A percentile compares a stretch with the other conserved stretches of the same genome.
These are phyloP conservation scores for Catocala nupta DNA, from an alignment of 2,888 invertebrate genomes.

Conservation along the genomic window DNA sequence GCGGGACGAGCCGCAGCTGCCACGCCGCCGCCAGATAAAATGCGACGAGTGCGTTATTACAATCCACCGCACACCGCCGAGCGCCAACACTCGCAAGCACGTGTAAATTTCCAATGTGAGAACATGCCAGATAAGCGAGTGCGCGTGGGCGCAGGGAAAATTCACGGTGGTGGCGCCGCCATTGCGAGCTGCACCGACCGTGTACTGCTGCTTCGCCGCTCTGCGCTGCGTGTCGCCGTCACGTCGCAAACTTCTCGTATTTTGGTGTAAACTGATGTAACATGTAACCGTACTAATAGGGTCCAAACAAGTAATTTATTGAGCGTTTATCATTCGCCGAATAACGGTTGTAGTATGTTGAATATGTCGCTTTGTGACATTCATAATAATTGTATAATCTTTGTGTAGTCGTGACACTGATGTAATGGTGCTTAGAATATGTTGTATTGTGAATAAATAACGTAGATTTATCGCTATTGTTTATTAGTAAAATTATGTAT, in stretches of 20 bases:
- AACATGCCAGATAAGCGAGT: slow-evolving; percentile 78
- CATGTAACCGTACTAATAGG: slow-evolving; percentile 52
- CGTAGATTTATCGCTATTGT: slow-evolving; percentile 32
- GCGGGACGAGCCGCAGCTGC: slow-evolving; percentile 67
- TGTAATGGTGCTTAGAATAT: slow-evolving; percentile 21
- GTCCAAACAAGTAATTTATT: slow-evolving; percentile 49
- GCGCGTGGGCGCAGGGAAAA: slow-evolving; percentile 78
- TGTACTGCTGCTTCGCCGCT: not conserved
- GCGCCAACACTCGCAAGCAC: slow-evolving; percentile 74
- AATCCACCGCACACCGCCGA: slow-evolving; percentile 55
- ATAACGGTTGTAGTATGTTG: slow-evolving; percentile 34
- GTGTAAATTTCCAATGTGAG: slow-evolving; percentile 85
- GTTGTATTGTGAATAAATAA: slow-evolving; percentile 22
- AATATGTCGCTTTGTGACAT: slow-evolving; percentile 21
- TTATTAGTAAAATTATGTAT: slow-evolving; percentile 24
- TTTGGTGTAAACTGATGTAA: slow-evolving; percentile 61
- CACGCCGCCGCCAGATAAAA: slow-evolving; percentile 77
- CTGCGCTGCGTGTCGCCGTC: not conserved
- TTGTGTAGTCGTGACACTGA: slow-evolving; percentile 22
- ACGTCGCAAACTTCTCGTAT: slow-evolving; percentile 59
- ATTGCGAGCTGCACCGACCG: not conserved
- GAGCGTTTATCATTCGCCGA: slow-evolving; percentile 39
- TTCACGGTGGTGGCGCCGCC: slow-evolving; percentile 60
- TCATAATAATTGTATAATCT: slow-evolving; percentile 24
- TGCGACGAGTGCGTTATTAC: slow-evolving; percentile 81